These are phyloP conservation scores for Crocallis elinguaria DNA, from an alignment of 2,888 invertebrate species.

Conservation along the genomic window DNA sequence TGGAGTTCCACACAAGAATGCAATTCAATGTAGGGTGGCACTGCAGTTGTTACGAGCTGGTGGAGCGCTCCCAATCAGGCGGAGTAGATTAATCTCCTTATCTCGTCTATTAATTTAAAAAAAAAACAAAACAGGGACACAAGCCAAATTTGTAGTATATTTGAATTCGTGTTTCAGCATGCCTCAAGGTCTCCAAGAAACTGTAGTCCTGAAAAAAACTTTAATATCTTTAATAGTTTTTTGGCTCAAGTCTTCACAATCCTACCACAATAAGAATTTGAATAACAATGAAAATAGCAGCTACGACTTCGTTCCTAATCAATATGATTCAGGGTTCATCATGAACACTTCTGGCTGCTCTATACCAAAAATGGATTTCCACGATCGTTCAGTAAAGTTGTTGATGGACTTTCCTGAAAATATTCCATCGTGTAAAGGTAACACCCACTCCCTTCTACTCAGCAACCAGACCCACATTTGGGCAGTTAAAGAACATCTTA, in stretches of 20 bases:
- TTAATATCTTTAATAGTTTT: constrained; percentile 4
- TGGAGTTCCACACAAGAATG: too few relatives aligned
- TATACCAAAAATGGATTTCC: constrained; percentile 84
- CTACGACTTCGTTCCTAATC: neutral
- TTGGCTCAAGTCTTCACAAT: neutral
- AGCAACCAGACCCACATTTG: constrained; percentile 84
- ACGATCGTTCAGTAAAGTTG: constrained; percentile 55
- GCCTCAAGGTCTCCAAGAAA: constrained; percentile 4
- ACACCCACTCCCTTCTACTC: constrained; percentile 26
- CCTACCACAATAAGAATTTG: neutral
- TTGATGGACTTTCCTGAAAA: constrained; percentile 3
- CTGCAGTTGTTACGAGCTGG: too few relatives aligned
- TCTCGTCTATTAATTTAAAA: too few relatives aligned
- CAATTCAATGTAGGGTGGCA: too few relatives aligned
- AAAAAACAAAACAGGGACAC: too few relatives aligned
- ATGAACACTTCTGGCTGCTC: constrained; percentile 85
- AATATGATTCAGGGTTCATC: constrained; percentile 53
- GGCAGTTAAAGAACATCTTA: constrained; percentile 64
- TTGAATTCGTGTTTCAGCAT: constrained; percentile 12
- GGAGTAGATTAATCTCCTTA: too few relatives aligned
- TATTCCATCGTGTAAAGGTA: constrained; percentile 31
- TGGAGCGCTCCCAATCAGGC: too few relatives aligned
- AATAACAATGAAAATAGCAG: neutral
- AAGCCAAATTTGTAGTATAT: neutral
- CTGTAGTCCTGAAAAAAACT: neutral